These are phyloP conservation scores for Oscheius sp. DNA, from an alignment of 2,888 invertebrate genomes.

Conservation along the genomic window DNA sequence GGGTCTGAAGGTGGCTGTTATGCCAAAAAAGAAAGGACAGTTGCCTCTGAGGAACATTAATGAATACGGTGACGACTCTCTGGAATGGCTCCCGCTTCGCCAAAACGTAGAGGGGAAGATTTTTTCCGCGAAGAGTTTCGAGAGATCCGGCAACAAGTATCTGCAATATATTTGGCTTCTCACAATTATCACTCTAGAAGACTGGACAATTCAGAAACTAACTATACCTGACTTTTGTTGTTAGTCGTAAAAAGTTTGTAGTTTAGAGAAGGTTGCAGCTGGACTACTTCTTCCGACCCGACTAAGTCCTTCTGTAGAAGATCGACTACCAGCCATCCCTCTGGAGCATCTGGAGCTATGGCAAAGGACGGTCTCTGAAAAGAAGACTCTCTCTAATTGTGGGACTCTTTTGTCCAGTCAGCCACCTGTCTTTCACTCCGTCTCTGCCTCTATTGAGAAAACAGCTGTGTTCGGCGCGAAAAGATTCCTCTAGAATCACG, in stretches of 20 bases:
- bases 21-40: not conserved
- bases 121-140: not conserved
- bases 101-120: constrained; percentile 18
- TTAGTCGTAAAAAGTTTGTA: constrained; percentile 25
- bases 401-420: not conserved
- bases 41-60: constrained; percentile 20
- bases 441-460: not conserved
- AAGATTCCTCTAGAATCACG: constrained; percentile 26
- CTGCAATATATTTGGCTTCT: not conserved
- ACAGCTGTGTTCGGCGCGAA: constrained; percentile 11
- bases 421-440: constrained; percentile 20
- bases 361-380: constrained; percentile 29
- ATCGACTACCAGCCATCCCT: constrained; percentile 36
- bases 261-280: constrained; percentile 26
- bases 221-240: constrained; percentile 29
- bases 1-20: constrained; percentile 5
- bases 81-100: constrained; percentile 23
- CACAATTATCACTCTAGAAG: no score
- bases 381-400: constrained; percentile 6
- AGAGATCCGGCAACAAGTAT: constrained; percentile 5
- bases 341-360: constrained; percentile 23
- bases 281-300: constrained; percentile 20
- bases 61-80: constrained; percentile 26
- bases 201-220: not conserved
- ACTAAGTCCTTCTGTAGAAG: constrained; percentile 25